These are phyloP conservation scores for Apostichopus leukothele DNA, from an alignment of 53 echinoderm and acorn worm genomes.

Conservation along the genomic window DNA sequence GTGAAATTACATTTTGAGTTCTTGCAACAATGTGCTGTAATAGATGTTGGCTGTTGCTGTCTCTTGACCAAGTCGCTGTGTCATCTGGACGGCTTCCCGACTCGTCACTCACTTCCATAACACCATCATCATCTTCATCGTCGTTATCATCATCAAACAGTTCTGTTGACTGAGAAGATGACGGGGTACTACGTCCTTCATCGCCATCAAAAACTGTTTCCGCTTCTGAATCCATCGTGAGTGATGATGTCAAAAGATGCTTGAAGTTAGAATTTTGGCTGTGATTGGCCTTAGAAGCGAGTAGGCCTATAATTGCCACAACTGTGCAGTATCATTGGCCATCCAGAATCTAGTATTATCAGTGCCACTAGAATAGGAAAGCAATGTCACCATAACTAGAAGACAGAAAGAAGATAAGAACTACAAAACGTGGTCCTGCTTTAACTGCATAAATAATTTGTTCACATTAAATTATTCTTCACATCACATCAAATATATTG, in stretches of 20 bases:
- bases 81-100: neutral
- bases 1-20: neutral
- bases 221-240: neutral
- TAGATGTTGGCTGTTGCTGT: neutral
- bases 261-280: too few species aligned
- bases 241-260: neutral
- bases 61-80: conserved; percentile 6
- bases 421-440: too few species aligned
- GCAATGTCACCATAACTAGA: too few species aligned
- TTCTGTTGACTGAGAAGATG: conserved; percentile 10
- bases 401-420: too few species aligned
- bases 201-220: neutral
- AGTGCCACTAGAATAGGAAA: too few species aligned
- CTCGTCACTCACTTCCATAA: neutral
- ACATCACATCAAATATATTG: too few species aligned
- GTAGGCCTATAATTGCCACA: too few species aligned
- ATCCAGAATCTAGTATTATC: too few species aligned
- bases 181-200: conserved; percentile 2
- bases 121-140: neutral
- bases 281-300: too few species aligned
- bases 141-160: conserved; percentile 30
- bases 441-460: too few species aligned
- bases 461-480: too few species aligned
- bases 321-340: too few species aligned
- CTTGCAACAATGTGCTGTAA: neutral